Evolutionary conservation across 1,140 invertebrate genomes (phyloP).

Genomic region (Drosophila ercepeae): DNA sequence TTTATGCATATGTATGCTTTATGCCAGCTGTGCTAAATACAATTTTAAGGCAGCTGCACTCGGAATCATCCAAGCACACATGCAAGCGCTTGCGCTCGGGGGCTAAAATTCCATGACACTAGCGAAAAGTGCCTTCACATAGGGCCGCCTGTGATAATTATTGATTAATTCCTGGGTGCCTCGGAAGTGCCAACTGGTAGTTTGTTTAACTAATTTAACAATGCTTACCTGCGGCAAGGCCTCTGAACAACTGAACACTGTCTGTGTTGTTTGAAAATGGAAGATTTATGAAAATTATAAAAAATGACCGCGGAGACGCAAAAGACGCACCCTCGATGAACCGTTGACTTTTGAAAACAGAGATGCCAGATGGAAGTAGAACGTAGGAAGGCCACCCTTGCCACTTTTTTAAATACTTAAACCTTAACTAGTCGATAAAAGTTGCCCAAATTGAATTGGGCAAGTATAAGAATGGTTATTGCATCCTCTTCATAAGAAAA

Average conservation of each 20-base stretch:
- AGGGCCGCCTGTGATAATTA: conserved; percentile 7
- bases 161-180: conserved; percentile 20
- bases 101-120: conserved; percentile 58
- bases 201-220: background rate
- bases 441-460: too few relatives aligned
- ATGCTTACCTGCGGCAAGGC: conserved; percentile 17
- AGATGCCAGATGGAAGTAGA: background rate
- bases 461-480: too few relatives aligned
- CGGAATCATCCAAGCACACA: conserved; percentile 6
- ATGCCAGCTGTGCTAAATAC: conserved; percentile 60
- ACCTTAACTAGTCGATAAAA: too few relatives aligned
- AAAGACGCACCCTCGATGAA: conserved; percentile 26
- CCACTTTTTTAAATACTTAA: background rate
- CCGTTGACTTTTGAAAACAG: conserved; percentile 21
- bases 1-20: conserved; percentile 47
- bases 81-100: conserved; percentile 41
- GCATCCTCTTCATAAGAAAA: too few relatives aligned
- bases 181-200: too few relatives aligned
- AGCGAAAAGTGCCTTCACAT: conserved; percentile 14
- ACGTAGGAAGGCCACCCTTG: background rate
- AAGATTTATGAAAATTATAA: conserved; percentile 6
- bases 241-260: background rate
- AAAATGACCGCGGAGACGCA: conserved; percentile 6
- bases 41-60: conserved; percentile 59
- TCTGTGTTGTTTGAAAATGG: background rate